These are phyloP conservation scores for Neofelis nebulosa DNA, from an alignment of 2,113 vertebrate species.

Conservation along the genomic window DNA sequence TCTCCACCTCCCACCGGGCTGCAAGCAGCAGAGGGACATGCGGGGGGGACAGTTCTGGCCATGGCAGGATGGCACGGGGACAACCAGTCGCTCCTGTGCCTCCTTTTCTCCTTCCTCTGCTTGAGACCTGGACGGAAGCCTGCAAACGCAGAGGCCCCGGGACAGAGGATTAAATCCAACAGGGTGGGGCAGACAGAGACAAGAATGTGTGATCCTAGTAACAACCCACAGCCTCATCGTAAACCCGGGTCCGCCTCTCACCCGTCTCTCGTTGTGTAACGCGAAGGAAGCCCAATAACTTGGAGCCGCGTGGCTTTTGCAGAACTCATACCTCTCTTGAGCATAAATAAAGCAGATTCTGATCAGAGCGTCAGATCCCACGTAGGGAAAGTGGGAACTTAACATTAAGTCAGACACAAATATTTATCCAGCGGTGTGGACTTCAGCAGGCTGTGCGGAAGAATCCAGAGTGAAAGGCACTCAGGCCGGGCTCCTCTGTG, in stretches of 20 bases:
- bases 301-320: not conserved
- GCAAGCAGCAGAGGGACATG: accelerated
- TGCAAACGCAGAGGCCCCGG: too few species aligned
- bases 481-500: accelerated
- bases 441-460: too few species aligned
- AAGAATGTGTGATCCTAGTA: too few species aligned
- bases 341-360: not conserved
- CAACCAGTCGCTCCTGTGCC: accelerated
- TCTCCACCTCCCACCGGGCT: accelerated
- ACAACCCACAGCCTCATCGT: not conserved
- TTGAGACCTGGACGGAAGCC: not conserved
- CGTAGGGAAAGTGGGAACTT: not conserved
- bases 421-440: not conserved
- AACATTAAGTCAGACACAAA: not conserved
- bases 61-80: accelerated
- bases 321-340: not conserved
- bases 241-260: not conserved
- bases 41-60: not conserved
- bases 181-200: not conserved
- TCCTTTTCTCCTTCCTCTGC: not conserved
- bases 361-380: not conserved
- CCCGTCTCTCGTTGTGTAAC: accelerated
- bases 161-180: not conserved
- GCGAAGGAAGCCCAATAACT: not conserved
- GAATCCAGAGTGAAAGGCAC: accelerated